A percentile compares a stretch with the other conserved stretches of the same genome.
phyloP scores from a whole-genome alignment of 2,888 invertebrate genomes.

The Euplexia lucipara region DNA sequence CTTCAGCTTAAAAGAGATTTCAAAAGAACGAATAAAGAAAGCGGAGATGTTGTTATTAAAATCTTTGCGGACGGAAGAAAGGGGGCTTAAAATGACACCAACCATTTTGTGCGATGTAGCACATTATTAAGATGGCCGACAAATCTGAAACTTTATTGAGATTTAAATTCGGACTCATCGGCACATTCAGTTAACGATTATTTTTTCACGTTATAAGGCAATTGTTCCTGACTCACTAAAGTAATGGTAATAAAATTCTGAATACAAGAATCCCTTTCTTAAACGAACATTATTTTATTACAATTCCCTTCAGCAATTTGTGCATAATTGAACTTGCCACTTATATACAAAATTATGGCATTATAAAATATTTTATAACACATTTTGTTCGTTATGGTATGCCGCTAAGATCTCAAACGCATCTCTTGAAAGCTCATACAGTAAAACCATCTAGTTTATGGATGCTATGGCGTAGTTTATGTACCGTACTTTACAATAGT shows the following conservation, averaged over 20 bases:
- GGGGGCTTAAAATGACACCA: slow-evolving; percentile 79
- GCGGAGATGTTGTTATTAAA: slow-evolving; percentile 85
- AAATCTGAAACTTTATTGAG: slow-evolving; percentile 81
- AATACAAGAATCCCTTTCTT: slow-evolving; percentile 26
- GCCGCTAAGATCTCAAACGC: slow-evolving; percentile 39
- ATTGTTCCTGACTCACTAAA: slow-evolving; percentile 63
- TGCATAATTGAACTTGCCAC: slow-evolving; percentile 41
- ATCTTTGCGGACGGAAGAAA: slow-evolving; percentile 82
- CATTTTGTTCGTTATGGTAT: slow-evolving; percentile 29
- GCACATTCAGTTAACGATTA: slow-evolving; percentile 55
- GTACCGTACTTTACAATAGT: slow-evolving; percentile 45
- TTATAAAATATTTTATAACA: slow-evolving; percentile 37
- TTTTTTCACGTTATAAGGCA: slow-evolving; percentile 67
- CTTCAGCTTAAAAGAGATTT: slow-evolving; percentile 84
- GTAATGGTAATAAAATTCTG: slow-evolving; percentile 39
- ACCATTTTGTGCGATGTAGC: slow-evolving; percentile 70
- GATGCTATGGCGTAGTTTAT: slow-evolving; percentile 42
- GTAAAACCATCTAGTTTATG: slow-evolving; percentile 50
- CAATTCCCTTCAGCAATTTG: slow-evolving; percentile 32
- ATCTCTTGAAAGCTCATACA: slow-evolving; percentile 42
- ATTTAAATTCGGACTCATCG: slow-evolving; percentile 77
- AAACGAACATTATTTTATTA: slow-evolving; percentile 25
- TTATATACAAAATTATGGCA: slow-evolving; percentile 41
- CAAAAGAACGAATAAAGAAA: slow-evolving; percentile 88
- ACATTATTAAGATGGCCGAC: slow-evolving; percentile 75